A percentile compares a stretch with the other conserved stretches of the same genome.
phyloP scores from a whole-genome alignment of 2,888 invertebrate species.

The Neocrepidodera transversa region DNA sequence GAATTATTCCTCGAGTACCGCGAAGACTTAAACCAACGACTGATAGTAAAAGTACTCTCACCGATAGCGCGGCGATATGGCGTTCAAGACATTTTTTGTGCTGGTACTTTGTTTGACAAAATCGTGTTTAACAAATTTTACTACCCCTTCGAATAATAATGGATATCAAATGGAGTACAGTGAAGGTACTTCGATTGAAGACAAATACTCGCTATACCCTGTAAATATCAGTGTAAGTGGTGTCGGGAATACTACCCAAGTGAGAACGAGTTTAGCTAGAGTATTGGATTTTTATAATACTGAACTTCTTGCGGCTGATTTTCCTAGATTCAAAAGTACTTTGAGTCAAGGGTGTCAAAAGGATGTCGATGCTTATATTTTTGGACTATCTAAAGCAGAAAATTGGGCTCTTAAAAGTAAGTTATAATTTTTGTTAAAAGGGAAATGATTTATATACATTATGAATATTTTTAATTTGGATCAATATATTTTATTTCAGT shows the following conservation, averaged over 20 bases:
- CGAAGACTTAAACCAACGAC: constrained; percentile 38
- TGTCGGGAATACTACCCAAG: constrained; percentile 32
- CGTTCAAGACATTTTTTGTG: constrained; percentile 31
- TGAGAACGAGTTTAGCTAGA: constrained; percentile 59
- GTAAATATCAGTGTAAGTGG: constrained; percentile 48
- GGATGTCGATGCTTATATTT: constrained; percentile 68
- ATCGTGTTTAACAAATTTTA: constrained; percentile 9
- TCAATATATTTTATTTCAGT: too few species aligned
- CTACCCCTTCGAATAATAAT: constrained; percentile 13
- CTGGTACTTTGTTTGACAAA: constrained; percentile 13
- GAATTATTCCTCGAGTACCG: constrained; percentile 17
- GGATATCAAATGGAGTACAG: constrained; percentile 46
- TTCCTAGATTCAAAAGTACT: constrained; percentile 61
- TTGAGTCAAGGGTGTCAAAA: constrained; percentile 64
- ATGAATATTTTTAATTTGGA: too few species aligned
- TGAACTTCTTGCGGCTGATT: constrained; percentile 65
- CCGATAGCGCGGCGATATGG: constrained; percentile 27
- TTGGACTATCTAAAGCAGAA: constrained; percentile 65
- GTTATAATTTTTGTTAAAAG: constrained; percentile 47
- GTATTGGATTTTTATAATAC: constrained; percentile 67
- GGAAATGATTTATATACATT: neutral
- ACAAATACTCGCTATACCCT: constrained; percentile 46
- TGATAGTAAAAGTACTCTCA: constrained; percentile 17
- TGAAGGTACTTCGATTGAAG: constrained; percentile 48
- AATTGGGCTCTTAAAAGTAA: constrained; percentile 78